These are phyloP conservation scores for Zaprionus bogoriensis DNA, from an alignment of 2,888 invertebrate species.

Conservation along the genomic window DNA sequence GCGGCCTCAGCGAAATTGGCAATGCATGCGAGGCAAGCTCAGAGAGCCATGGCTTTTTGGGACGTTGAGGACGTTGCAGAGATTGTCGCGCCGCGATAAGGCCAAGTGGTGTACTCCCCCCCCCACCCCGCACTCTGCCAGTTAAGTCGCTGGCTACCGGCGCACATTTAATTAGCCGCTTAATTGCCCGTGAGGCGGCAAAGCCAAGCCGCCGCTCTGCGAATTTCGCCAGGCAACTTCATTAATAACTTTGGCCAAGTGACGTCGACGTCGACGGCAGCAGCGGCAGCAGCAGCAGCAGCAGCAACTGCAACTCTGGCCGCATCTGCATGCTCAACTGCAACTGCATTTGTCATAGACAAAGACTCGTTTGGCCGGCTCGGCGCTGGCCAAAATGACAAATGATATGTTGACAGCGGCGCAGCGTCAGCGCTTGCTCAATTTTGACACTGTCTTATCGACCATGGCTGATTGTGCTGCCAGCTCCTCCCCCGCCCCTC, in stretches of 20 bases:
- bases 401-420: conserved; percentile 74
- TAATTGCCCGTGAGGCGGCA: conserved; percentile 68
- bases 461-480: conserved; percentile 17
- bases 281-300: conserved; percentile 2
- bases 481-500: no score
- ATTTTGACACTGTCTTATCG: conserved; percentile 77
- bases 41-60: conserved; percentile 1
- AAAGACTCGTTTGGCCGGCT: conserved; percentile 43
- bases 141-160: conserved; percentile 51
- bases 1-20: conserved; percentile 58
- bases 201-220: conserved; percentile 50
- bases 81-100: conserved; percentile 57
- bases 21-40: conserved; percentile 57
- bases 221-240: conserved; percentile 57
- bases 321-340: conserved; percentile 10
- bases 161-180: conserved; percentile 69
- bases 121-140: no score
- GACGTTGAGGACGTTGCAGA: no score
- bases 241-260: conserved; percentile 61
- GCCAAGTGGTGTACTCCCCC: no score
- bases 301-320: conserved; percentile 14
- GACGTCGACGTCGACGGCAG: background rate
- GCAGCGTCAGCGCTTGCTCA: conserved; percentile 64
- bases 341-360: conserved; percentile 65
- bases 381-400: conserved; percentile 52